Conservation (phyloP, 2,888 invertebrate genomes). For the Corbicula japonica region DNA sequence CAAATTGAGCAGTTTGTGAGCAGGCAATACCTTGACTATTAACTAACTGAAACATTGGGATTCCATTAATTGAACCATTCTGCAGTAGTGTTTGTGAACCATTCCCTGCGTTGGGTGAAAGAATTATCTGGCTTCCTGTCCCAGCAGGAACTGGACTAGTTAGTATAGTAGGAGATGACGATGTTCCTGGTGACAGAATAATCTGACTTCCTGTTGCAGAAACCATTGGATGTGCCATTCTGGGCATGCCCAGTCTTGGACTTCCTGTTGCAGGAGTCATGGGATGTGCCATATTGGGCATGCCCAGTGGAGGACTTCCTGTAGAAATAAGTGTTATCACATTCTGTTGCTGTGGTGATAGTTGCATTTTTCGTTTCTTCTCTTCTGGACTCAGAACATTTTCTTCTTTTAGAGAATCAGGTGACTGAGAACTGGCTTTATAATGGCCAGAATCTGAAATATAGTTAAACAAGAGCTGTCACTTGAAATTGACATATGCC, state of each 20-base stretch:
- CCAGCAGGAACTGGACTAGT: not conserved
- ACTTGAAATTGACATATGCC: too few species aligned
- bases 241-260: too few species aligned
- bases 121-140: slow-evolving; percentile 30
- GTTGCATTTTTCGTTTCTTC: slow-evolving; percentile 50
- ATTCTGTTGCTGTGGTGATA: slow-evolving; percentile 32
- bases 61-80: slow-evolving; percentile 57
- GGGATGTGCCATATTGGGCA: slow-evolving; percentile 25
- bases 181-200: too few species aligned
- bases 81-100: slow-evolving; percentile 56
- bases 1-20: slow-evolving; percentile 50
- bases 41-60: slow-evolving; percentile 61
- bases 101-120: slow-evolving; percentile 15
- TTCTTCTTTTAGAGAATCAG: too few species aligned
- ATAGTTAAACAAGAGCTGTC: too few species aligned
- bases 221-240: too few species aligned
- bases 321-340: slow-evolving; percentile 45
- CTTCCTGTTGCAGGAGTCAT: slow-evolving; percentile 22
- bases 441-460: too few species aligned
- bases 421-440: too few species aligned
- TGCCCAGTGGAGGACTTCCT: slow-evolving; percentile 41
- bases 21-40: slow-evolving; percentile 34
- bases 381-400: slow-evolving; percentile 49
- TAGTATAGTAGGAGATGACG: slow-evolving; percentile 6
- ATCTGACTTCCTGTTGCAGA: too few species aligned